A percentile compares a stretch with the other conserved stretches of the same genome.
Conservation (phyloP, 2,113 vertebrate species). For the Proteles cristata region DNA sequence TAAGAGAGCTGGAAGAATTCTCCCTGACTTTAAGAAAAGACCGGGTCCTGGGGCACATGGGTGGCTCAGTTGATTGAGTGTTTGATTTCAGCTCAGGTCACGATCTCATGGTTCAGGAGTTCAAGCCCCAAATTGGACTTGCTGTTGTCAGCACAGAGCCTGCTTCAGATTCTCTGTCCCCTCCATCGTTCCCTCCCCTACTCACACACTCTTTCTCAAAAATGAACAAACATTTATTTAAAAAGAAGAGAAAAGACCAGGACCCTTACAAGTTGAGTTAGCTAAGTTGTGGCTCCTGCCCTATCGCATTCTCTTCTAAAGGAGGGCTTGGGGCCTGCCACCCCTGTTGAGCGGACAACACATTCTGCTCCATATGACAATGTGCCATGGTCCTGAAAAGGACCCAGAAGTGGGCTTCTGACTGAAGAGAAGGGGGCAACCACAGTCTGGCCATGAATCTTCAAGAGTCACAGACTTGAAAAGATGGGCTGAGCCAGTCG, state of each 20-base stretch:
- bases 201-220: no score
- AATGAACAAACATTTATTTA: no score
- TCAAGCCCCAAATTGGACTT: no score
- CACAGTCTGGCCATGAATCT: background rate
- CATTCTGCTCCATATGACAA: background rate
- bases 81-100: no score
- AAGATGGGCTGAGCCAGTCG: background rate
- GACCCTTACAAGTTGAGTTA: background rate
- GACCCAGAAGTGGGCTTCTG: background rate
- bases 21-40: background rate
- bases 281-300: background rate
- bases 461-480: background rate
- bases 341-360: background rate
- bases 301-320: background rate
- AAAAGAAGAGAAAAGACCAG: background rate
- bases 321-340: background rate
- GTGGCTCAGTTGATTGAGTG: no score
- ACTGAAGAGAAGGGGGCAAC: background rate
- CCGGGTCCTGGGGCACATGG: no score
- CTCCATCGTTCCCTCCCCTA: no score
- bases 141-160: no score
- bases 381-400: background rate
- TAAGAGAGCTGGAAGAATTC: background rate
- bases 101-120: no score
- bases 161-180: no score